Conservation (phyloP, 2,888 invertebrate genomes). For the Flexamia atlantica region DNA sequence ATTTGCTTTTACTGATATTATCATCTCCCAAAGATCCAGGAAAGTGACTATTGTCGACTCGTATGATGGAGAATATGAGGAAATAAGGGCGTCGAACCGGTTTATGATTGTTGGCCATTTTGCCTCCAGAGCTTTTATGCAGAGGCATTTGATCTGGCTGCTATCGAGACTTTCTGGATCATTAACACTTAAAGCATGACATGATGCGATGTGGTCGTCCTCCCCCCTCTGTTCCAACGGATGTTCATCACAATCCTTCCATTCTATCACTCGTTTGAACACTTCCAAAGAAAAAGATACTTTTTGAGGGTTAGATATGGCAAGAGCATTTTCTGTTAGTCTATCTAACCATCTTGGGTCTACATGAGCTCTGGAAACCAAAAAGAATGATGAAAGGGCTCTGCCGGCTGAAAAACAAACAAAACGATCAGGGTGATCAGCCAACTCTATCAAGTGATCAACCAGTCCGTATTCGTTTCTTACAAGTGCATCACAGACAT, state of each 20-base stretch:
- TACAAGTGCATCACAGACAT: conserved; percentile 88
- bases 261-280: conserved; percentile 91
- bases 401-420: conserved; percentile 89
- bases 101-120: conserved; percentile 91
- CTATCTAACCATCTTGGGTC: conserved; percentile 87
- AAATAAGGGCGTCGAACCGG: conserved; percentile 77
- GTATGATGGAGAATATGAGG: conserved; percentile 75
- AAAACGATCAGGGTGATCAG: conserved; percentile 87
- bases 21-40: conserved; percentile 92
- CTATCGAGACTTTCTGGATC: conserved; percentile 90
- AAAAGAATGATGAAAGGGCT: conserved; percentile 89
- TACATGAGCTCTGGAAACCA: conserved; percentile 89
- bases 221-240: conserved; percentile 85
- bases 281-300: conserved; percentile 91
- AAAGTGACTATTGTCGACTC: conserved; percentile 83
- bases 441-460: conserved; percentile 89
- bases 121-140: conserved; percentile 89
- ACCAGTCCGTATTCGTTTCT: conserved; percentile 90
- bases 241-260: conserved; percentile 90
- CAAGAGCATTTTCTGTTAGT: conserved; percentile 82
- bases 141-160: conserved; percentile 85
- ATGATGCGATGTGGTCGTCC: conserved; percentile 73
- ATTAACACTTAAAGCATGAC: conserved; percentile 75
- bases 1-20: conserved; percentile 94
- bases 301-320: conserved; percentile 78